These are phyloP conservation scores for Furcula furcula DNA, from an alignment of 2,888 invertebrate genomes.

Conservation along the genomic window DNA sequence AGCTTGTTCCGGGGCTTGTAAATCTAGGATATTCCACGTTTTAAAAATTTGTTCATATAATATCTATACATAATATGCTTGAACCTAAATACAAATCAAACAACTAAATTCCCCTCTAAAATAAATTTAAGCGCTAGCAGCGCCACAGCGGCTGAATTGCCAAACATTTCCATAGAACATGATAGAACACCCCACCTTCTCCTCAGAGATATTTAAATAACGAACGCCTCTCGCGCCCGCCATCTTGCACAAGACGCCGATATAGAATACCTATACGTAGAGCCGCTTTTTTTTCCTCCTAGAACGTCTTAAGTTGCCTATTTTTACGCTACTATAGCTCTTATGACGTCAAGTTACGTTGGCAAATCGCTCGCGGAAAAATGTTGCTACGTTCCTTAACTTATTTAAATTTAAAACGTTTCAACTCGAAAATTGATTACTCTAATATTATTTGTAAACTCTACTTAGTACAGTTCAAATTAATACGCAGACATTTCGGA, in stretches of 20 bases:
- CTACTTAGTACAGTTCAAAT: constrained; percentile 14
- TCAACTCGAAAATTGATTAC: constrained; percentile 10
- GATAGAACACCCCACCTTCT: constrained; percentile 72
- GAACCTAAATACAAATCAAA: too few species aligned
- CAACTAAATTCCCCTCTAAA: too few species aligned
- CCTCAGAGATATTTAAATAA: constrained; percentile 78
- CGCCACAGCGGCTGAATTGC: constrained; percentile 45
- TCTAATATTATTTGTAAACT: too few species aligned
- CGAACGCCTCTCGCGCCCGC: constrained; percentile 72
- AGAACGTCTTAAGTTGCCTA: constrained; percentile 78
- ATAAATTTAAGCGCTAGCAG: constrained; percentile 47
- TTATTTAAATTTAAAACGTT: constrained; percentile 23
- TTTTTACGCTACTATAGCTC: constrained; percentile 79
- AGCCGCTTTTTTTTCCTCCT: constrained; percentile 65
- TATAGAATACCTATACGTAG: constrained; percentile 73
- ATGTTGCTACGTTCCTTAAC: constrained; percentile 62
- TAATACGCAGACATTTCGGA: background rate
- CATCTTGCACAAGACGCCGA: constrained; percentile 80
- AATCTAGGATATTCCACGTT: too few species aligned
- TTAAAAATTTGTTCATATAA: too few species aligned
- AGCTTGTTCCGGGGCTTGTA: too few species aligned
- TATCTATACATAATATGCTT: too few species aligned
- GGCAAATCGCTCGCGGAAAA: constrained; percentile 79
- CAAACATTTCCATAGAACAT: constrained; percentile 39
- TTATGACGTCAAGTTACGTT: constrained; percentile 72